Evolutionary conservation across 2,113 vertebrate genomes (phyloP), one percentile per base, ranked within the genome.

Genomic region (Ictidomys tridecemlineatus): DNA sequence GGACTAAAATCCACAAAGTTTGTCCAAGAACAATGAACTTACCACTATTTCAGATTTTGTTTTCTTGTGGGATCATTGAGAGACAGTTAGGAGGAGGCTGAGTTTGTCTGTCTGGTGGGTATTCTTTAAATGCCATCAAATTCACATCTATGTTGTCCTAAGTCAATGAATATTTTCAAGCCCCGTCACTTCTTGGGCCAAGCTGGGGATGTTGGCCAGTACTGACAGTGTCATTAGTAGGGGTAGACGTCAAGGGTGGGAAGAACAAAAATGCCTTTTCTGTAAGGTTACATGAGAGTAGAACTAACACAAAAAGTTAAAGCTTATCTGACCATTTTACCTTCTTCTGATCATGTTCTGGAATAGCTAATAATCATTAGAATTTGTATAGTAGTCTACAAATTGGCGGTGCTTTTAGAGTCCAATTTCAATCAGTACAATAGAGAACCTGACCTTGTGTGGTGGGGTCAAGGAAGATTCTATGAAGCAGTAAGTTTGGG

Each of bases 201-300:
- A 48, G 70, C 34, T 53, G 32, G 93, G 16, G 79, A 74, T 53
- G 70, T 77, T 45, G 93, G 65, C 79, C 80, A 61, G 74, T 65
- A 91, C 42, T 56, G 34, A 56, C 17, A 18, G 78, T 94, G 14
- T 94, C 53, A 48, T 94, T 91, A 78, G 91, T 88, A 8, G 85
- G 95, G 61, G 79, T 93, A 70, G 79, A 30, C 48, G 80, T 28
- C 24, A 89, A 79, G 83, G 24, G 34, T 82, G 39, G n/a, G 42
- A 70, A 91, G 22, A 86, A 79, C 69, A 85, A 92, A 96, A 88
- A 65, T 48, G 42, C 34, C 24, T 79, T 92, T 96, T 78, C 30
- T 42, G 72, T 5, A 58, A 82, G 34, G 28, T n/a, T 91, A 70
- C 76, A 76, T 67, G 22, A 96, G 92, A 85, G 34, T 56, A 74